Percentiles rank a stretch among this genome's conserved stretches.
These are phyloP conservation scores for Mareca strepera DNA, from an alignment of 2,797 vertebrate species.

Conservation along the genomic window DNA sequence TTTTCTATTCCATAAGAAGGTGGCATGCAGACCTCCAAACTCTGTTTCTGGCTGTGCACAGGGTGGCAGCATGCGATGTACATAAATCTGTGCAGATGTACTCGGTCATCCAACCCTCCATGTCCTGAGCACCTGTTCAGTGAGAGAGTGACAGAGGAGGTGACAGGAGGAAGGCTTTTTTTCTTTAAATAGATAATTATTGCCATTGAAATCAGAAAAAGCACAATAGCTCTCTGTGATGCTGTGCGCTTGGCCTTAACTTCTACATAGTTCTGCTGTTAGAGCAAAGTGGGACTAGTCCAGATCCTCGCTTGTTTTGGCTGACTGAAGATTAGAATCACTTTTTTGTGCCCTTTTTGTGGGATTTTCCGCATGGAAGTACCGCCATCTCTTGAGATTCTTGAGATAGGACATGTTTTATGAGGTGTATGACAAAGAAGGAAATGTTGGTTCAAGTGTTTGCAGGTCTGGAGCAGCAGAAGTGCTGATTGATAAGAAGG, in stretches of 20 bases:
- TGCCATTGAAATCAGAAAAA: background rate
- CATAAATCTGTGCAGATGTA: background rate
- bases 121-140: background rate
- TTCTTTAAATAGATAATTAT: background rate
- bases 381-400: background rate
- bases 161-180: background rate
- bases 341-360: background rate
- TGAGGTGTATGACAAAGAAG: background rate
- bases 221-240: background rate
- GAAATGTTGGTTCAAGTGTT: background rate
- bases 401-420: background rate
- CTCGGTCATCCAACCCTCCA: background rate
- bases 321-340: background rate
- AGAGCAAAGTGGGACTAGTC: background rate
- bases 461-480: background rate
- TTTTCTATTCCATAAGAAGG: background rate
- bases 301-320: background rate
- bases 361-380: constrained; percentile 47
- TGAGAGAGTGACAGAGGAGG: background rate
- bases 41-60: background rate
- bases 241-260: background rate
- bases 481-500: background rate
- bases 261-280: background rate
- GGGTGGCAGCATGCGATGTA: background rate
- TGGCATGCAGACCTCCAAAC: background rate